These are phyloP conservation scores for Percina caprodes DNA, from an alignment of 2,113 vertebrate genomes.

Conservation along the genomic window DNA sequence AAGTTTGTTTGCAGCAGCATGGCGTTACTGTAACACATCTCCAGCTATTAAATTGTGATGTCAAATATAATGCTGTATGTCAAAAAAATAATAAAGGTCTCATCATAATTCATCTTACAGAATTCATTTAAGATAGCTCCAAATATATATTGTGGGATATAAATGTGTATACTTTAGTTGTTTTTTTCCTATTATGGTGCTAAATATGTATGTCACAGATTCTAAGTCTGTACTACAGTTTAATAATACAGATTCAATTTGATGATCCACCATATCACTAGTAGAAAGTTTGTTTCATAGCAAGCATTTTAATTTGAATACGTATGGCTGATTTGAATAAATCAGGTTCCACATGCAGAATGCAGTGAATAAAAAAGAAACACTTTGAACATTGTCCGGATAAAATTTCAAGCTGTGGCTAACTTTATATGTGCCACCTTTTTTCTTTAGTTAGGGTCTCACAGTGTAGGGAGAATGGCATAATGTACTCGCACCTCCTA, in stretches of 20 bases:
- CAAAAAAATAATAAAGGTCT: neutral
- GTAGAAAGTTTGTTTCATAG: neutral
- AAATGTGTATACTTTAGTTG: neutral
- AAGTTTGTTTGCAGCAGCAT: slow-evolving; percentile 20
- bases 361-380: neutral
- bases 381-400: slow-evolving; percentile 9
- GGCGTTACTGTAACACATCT: slow-evolving; percentile 3
- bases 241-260: neutral
- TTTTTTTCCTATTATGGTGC: neutral
- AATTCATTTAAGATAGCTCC: neutral
- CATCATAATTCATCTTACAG: neutral
- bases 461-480: slow-evolving; percentile 47
- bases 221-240: neutral
- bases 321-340: slow-evolving; percentile 7
- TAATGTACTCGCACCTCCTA: slow-evolving; percentile 73
- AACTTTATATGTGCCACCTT: slow-evolving; percentile 60
- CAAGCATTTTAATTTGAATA: neutral
- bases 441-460: slow-evolving; percentile 46
- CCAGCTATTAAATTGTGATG: slow-evolving; percentile 7
- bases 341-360: slow-evolving; percentile 1
- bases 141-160: neutral
- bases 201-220: neutral
- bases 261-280: too few species aligned
- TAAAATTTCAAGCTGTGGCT: slow-evolving; percentile 19
- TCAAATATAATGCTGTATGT: neutral